phyloP scores from a whole-genome alignment of 2,113 vertebrate species.

The Centropristis striata region DNA sequence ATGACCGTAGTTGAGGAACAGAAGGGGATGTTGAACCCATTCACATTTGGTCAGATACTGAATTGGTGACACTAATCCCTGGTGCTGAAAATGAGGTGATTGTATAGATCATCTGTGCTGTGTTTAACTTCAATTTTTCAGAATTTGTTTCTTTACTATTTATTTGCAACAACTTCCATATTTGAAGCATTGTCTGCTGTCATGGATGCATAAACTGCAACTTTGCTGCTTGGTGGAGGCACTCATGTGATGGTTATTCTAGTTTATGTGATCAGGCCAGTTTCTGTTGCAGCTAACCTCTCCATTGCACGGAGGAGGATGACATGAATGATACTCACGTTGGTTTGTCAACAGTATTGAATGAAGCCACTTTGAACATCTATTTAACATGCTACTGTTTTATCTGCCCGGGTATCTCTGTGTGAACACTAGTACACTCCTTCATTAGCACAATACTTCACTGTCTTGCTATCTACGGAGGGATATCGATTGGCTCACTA shows the following conservation, averaged over 20 bases:
- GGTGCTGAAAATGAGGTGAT: too few species aligned
- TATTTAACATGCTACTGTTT: conserved; percentile 31
- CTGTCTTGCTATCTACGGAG: conserved; percentile 26
- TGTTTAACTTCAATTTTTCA: too few species aligned
- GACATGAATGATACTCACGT: conserved; percentile 6
- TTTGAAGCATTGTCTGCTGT: too few species aligned
- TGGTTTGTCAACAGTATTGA: conserved; percentile 25
- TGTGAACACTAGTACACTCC: conserved; percentile 12
- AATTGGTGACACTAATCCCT: too few species aligned
- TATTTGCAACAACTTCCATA: too few species aligned
- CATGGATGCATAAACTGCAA: too few species aligned
- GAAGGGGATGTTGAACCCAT: too few species aligned
- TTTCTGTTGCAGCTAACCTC: not conserved
- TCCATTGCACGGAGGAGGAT: not conserved
- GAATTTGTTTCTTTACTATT: too few species aligned
- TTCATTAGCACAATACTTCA: conserved; percentile 47
- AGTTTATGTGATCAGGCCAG: conserved; percentile 3
- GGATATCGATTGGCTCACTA: conserved; percentile 59
- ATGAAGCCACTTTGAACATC: conserved; percentile 30
- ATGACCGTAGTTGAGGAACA: too few species aligned
- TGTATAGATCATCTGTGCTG: too few species aligned
- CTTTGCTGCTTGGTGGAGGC: too few species aligned
- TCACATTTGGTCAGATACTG: too few species aligned
- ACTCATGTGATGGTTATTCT: not conserved
- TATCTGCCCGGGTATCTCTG: conserved; percentile 12